phyloP scores from a whole-genome alignment of 2,113 vertebrate genomes.

The Rallus limicola region DNA sequence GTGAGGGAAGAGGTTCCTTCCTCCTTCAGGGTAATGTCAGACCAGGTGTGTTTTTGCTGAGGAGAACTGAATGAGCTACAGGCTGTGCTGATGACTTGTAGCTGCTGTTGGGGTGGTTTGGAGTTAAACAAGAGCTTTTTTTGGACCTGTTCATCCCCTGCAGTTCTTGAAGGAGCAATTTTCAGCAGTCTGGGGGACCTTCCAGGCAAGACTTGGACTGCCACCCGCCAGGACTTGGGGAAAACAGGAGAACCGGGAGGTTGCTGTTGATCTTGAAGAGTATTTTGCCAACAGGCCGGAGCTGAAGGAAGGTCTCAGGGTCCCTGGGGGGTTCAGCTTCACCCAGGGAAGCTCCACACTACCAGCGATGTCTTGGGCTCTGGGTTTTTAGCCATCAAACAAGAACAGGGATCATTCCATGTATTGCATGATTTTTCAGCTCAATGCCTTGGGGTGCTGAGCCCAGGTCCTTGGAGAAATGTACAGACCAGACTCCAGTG shows the following conservation, averaged over 20 bases:
- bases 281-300: background rate
- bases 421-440: background rate
- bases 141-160: background rate
- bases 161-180: rapidly evolving
- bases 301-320: background rate
- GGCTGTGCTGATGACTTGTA: background rate
- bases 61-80: background rate
- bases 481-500: background rate
- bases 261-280: background rate
- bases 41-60: background rate
- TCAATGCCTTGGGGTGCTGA: background rate
- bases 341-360: background rate
- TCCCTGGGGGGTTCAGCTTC: background rate
- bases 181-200: rapidly evolving
- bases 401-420: rapidly evolving
- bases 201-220: background rate
- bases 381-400: background rate
- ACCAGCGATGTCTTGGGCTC: background rate
- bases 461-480: background rate
- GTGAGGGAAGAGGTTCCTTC: background rate
- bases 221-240: background rate
- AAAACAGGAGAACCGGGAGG: background rate
- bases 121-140: rapidly evolving
- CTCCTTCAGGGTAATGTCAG: rapidly evolving
- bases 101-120: background rate